Base-by-base conservation (phyloP, 2,113 vertebrate genomes). In the Hemiscyllium ocellatum region DNA sequence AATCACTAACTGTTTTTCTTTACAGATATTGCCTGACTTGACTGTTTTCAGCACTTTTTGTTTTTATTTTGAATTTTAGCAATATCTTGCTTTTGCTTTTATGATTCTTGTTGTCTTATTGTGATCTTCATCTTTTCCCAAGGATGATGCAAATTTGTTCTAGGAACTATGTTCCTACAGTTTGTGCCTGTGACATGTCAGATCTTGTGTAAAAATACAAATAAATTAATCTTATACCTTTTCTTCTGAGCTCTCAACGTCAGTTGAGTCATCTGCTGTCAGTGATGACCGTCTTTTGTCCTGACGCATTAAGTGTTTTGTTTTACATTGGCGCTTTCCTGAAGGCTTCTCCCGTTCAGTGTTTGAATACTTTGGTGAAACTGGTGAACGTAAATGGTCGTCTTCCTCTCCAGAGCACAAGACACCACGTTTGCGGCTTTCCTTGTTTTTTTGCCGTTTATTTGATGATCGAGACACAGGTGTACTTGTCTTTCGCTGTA, bases 291-390 rank as follows among this genome's bases (percentile, higher is more conserved):
- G 97, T 96, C 97, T 98, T 95, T 98, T 97, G 97, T 99, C 99
- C 97, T 98, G 98, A 96, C 98, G 98, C 96, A 98, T 97, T 97
- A 99, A 98, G 97, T 99, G 99, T 97, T 99, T 99, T 98, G 99
- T 99, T 98, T 99, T 99, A 97, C 98, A 99, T 97, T 99, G 98
- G 96, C 99, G 98, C 97, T 99, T 99, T 98, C 99, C 99, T 97
- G 99, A 98, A 97, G 99, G 99, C 97, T 99, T 99, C 97, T 99
- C 99, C 19, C 98, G 97, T 96, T 99, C 98, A 95, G 97, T 97
- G 22, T 72, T 95, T 52, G 94, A 70, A 97, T 99, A 98, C 97
- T 98, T 98, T 97, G 98, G 98, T 96, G 98, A 97, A 96, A 98
- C 97, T 96, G 98, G 98, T 97, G 98, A 96, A 95, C 97, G 96